Percentiles rank a stretch among this genome's conserved stretches.
phyloP scores from a whole-genome alignment of 2,113 vertebrate genomes.

The Melospiza melodia region DNA sequence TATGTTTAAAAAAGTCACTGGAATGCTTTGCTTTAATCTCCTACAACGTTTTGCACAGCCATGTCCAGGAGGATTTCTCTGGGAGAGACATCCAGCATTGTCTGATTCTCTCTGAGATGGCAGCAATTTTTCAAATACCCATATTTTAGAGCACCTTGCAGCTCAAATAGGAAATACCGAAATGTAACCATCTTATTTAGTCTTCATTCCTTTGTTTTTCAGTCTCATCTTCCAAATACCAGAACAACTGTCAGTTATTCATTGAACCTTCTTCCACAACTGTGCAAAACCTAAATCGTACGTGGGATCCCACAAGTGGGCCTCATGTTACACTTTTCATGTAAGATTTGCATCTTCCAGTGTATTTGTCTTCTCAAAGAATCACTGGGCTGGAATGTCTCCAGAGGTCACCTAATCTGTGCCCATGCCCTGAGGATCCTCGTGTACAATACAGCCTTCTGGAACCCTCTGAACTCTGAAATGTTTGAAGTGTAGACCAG shows the following conservation, averaged over 20 bases:
- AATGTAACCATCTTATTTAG: background rate
- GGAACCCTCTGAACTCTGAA: background rate
- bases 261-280: background rate
- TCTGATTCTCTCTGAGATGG: background rate
- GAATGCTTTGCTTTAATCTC: slow-evolving; percentile 57
- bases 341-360: slow-evolving; percentile 20
- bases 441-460: background rate
- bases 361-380: slow-evolving; percentile 43
- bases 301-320: background rate
- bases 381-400: slow-evolving; percentile 31
- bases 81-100: background rate
- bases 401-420: slow-evolving; percentile 34
- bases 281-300: background rate
- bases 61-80: slow-evolving; percentile 51
- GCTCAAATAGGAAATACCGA: background rate
- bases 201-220: background rate
- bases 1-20: slow-evolving; percentile 58
- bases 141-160: background rate
- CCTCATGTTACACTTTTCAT: slow-evolving; percentile 21
- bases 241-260: background rate
- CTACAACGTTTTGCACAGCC: slow-evolving; percentile 4
- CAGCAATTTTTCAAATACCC: background rate
- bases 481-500: background rate
- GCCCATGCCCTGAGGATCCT: background rate
- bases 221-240: background rate